A percentile compares a stretch with the other conserved stretches of the same genome.
phyloP scores from a whole-genome alignment of 92 coral and sea anemone species.

The Micromussa lordhowensis region DNA sequence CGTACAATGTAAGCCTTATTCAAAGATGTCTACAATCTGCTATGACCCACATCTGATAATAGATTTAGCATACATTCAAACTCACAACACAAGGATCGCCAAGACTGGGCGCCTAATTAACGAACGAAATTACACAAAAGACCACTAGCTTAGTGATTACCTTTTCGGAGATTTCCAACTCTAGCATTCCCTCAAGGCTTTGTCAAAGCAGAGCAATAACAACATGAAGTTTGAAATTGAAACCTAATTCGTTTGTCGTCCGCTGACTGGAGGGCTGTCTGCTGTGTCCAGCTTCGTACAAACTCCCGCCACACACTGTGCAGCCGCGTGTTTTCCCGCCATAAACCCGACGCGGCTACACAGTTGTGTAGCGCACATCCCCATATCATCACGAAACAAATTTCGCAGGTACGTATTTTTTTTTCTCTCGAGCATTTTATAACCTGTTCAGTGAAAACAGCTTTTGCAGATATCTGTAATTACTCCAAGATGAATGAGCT shows the following conservation, averaged over 20 bases:
- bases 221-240: slow-evolving; percentile 11
- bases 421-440: neutral
- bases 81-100: neutral
- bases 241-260: slow-evolving; percentile 25
- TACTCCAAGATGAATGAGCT: neutral
- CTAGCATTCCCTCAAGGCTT: slow-evolving; percentile 9
- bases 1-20: neutral
- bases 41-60: neutral
- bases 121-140: neutral
- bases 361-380: neutral
- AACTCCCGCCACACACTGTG: slow-evolving; percentile 48
- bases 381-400: neutral
- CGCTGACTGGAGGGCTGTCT: slow-evolving; percentile 39
- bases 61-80: slow-evolving; percentile 5
- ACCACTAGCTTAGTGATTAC: slow-evolving; percentile 28
- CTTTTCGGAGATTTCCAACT: neutral
- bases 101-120: neutral
- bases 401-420: neutral
- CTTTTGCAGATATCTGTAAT: neutral
- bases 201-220: neutral
- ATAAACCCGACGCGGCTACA: slow-evolving; percentile 1
- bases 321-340: slow-evolving; percentile 45
- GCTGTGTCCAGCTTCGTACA: slow-evolving; percentile 7
- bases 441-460: neutral
- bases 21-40: neutral